Conservation (phyloP, 2,113 vertebrate genomes). For the Muscicapa adusta region DNA sequence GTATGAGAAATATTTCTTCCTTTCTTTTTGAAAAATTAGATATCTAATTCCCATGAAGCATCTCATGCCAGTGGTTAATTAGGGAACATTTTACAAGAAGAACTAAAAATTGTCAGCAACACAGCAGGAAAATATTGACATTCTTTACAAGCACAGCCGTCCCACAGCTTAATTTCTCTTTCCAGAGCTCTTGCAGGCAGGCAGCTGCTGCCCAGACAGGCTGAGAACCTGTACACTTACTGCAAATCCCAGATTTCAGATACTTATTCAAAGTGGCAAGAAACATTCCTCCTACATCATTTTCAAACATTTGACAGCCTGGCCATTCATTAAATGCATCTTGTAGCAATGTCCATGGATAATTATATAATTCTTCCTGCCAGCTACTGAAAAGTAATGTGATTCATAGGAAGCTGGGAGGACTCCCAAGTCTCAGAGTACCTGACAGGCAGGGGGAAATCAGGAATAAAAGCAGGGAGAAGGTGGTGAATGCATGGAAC, state of each 20-base stretch:
- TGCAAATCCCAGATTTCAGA: not conserved
- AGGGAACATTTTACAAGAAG: not conserved
- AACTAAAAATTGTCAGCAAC: not conserved
- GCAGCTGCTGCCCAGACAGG: not conserved
- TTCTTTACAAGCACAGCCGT: not conserved
- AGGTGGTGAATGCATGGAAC: not conserved
- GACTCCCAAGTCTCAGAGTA: not conserved
- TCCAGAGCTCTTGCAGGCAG: not conserved
- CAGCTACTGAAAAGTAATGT: not conserved
- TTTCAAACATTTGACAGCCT: slow-evolving; percentile 18
- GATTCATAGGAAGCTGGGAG: not conserved
- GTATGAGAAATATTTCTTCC: not conserved
- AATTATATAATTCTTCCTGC: not conserved
- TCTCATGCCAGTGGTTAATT: not conserved
- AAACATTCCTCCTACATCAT: not conserved
- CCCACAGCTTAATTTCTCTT: not conserved
- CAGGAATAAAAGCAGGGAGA: not conserved
- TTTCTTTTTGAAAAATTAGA: slow-evolving; percentile 18
- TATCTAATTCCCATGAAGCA: not conserved
- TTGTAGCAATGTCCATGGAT: not conserved
- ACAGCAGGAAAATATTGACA: slow-evolving; percentile 3
- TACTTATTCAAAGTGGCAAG: slow-evolving; percentile 1
- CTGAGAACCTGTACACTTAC: not conserved
- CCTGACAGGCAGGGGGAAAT: not conserved
- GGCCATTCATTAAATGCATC: slow-evolving; percentile 7